Conservation (phyloP, 2,888 invertebrate genomes). For the Ichneumon xanthorius region DNA sequence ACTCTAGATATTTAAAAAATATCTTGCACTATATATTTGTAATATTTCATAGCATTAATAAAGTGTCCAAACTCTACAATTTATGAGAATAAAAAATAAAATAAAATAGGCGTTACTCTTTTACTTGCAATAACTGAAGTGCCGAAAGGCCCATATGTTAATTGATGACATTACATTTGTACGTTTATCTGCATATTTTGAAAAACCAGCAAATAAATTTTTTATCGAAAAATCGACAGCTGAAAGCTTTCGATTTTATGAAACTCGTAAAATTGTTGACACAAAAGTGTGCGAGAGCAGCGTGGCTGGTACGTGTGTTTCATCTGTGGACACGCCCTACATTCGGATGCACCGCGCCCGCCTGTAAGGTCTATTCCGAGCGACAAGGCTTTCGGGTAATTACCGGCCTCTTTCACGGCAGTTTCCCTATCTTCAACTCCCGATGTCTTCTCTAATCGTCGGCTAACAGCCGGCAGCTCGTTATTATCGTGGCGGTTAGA, state of each 20-base stretch:
- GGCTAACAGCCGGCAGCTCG: conserved; percentile 47
- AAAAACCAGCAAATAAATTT: neutral
- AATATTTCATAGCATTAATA: neutral
- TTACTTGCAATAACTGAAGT: neutral
- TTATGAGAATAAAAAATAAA: neutral
- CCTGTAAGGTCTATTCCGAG: conserved; percentile 59
- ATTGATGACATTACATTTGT: too few relatives aligned
- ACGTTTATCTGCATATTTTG: too few relatives aligned
- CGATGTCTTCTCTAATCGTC: conserved; percentile 47
- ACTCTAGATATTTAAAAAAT: neutral
- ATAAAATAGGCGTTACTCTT: neutral
- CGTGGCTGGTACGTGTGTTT: conserved; percentile 16
- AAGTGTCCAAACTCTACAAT: neutral
- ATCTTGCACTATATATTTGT: neutral
- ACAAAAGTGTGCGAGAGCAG: conserved; percentile 27
- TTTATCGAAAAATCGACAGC: neutral
- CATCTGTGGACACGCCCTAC: conserved; percentile 63
- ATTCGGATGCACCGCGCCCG: conserved; percentile 57
- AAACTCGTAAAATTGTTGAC: neutral
- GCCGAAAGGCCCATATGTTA: neutral
- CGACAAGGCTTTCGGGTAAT: conserved; percentile 62
- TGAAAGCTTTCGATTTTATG: neutral
- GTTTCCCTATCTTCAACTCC: conserved; percentile 32
- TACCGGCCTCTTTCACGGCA: conserved; percentile 55
- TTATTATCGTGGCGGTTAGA: conserved; percentile 34